These are phyloP conservation scores for Spialia ferax DNA, from an alignment of 2,888 invertebrate species.

Conservation along the genomic window DNA sequence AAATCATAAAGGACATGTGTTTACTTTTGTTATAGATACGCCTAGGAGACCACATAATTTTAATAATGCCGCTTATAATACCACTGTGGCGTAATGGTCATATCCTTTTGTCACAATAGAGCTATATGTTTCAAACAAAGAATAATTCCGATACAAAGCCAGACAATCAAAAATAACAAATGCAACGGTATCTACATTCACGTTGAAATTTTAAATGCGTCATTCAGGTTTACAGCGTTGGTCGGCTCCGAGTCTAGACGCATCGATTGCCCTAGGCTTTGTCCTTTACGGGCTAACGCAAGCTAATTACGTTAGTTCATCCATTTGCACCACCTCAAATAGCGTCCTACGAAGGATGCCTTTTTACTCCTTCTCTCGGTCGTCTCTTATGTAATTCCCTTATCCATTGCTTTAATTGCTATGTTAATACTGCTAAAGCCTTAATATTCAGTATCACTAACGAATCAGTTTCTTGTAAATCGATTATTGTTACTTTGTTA, in stretches of 20 bases:
- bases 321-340: constrained; percentile 5
- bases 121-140: constrained; percentile 19
- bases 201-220: constrained; percentile 50
- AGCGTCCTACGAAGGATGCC: background rate
- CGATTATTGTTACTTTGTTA: background rate
- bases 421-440: background rate
- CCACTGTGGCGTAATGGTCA: background rate
- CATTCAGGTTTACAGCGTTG: constrained; percentile 54
- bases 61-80: background rate
- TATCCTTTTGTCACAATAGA: background rate
- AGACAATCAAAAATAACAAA: constrained; percentile 43
- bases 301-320: constrained; percentile 59
- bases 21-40: background rate
- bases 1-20: no score
- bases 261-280: constrained; percentile 69
- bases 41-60: background rate
- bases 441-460: background rate
- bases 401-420: constrained; percentile 3
- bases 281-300: constrained; percentile 57
- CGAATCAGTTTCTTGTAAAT: background rate
- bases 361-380: constrained; percentile 5
- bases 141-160: constrained; percentile 27
- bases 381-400: constrained; percentile 7
- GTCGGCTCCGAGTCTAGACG: constrained; percentile 74
- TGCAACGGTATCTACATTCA: constrained; percentile 35